phyloP scores from a whole-genome alignment of 2,113 vertebrate species.

The Hippocampus abdominalis region DNA sequence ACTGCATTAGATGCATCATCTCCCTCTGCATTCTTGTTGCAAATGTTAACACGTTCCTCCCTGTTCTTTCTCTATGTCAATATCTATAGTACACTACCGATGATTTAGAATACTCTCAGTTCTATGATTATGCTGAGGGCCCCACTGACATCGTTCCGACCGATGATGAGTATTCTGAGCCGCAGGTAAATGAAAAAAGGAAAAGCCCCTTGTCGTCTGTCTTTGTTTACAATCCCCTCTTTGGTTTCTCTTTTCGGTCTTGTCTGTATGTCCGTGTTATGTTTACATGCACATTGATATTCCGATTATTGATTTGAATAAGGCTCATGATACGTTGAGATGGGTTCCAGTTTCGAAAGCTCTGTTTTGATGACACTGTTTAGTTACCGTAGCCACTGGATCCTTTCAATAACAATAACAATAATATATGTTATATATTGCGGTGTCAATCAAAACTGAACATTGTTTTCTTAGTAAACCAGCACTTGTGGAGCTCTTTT shows the following conservation, averaged over 20 bases:
- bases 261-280: constrained; percentile 37
- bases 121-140: constrained; percentile 93
- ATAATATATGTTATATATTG: neutral
- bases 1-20: constrained; percentile 27
- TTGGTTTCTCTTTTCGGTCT: constrained; percentile 33
- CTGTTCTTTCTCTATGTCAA: constrained; percentile 67
- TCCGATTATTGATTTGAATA: neutral
- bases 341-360: neutral
- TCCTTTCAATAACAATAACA: no score
- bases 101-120: constrained; percentile 86
- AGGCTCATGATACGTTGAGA: neutral
- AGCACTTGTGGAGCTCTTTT: no score
- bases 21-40: constrained; percentile 44
- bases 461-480: neutral
- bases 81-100: constrained; percentile 85
- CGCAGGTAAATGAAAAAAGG: constrained; percentile 83
- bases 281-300: constrained; percentile 28
- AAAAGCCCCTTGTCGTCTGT: constrained; percentile 53
- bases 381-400: neutral
- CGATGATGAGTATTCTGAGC: constrained; percentile 83
- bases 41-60: constrained; percentile 64
- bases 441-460: neutral
- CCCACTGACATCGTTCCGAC: constrained; percentile 79
- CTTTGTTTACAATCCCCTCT: constrained; percentile 33
- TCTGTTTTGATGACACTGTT: neutral